Evolutionary conservation across 2,113 vertebrate genomes (phyloP), one percentile per base, ranked within the genome.

Genomic region (Myotis yumanensis): DNA sequence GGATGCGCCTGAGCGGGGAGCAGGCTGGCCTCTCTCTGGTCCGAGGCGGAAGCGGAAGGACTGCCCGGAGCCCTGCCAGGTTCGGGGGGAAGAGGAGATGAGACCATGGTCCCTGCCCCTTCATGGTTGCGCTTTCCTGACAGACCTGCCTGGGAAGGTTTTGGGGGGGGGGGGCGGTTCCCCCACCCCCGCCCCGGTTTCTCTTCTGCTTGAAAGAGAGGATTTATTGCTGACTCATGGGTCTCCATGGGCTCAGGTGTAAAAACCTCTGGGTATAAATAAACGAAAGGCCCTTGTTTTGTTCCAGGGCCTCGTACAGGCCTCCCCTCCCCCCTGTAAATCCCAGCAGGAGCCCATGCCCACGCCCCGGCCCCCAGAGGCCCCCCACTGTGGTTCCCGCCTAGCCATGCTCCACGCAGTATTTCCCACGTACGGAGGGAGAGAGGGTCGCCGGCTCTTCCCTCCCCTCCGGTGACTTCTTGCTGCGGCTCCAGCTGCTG

Each of bases 61-160:
- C 40, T 5, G 5, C 40, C 40, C 40, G 40, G 5, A 40, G 40
- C 40, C 40, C 40, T 5, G 5, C 40, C 40, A 40, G 40, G 40
- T 40, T 3, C 40, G 4, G 40, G 40, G 40, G n/a, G 11, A 11
- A 22, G 30, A 5, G 12, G 11, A 5, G 15, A 3, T 2, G n/a
- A 64, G 25, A 37, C 2, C 6, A 18, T 30, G 22, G 22, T 28
- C 35, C 18, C 2, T 25, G 22, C 1, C 25, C 88, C 8, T 20
- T 37, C 22, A 0, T 0, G 11, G 5, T 1, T 12, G 7, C 16
- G 25, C 5, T 16, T 35, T 71, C 69, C n/a, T 30, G 1, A 32
- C 11, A 0, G 25, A 59, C 28, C 22, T 54, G 75, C 69, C 32
- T 7, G 11, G 2, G 35, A 30, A 16, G 69, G 37, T 17, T 48